Evolutionary conservation across 2,888 invertebrate species (phyloP).

Genomic region (Eilema sororculum): DNA sequence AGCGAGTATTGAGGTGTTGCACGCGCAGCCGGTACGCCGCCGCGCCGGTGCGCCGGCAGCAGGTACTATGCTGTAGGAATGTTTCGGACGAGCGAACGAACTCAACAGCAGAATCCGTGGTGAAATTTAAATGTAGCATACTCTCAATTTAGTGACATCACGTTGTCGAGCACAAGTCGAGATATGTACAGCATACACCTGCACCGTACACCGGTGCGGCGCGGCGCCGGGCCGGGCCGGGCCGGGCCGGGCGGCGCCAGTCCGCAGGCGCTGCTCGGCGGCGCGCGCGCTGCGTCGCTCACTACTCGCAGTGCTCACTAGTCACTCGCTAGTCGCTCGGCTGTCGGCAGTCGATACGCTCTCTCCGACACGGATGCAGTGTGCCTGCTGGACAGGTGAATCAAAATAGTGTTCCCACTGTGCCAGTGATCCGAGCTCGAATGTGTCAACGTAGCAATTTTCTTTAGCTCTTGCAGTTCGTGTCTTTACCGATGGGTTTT

Average conservation of each 20-base stretch:
- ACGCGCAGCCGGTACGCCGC: neutral
- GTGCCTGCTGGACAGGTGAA: neutral
- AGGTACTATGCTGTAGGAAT: no score
- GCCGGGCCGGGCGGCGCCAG: conserved; percentile 12
- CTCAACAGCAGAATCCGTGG: no score
- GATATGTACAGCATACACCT: no score
- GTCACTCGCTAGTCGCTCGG: no score
- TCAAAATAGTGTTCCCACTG: neutral
- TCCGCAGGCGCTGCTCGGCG: conserved; percentile 17
- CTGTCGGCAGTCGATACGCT: conserved; percentile 5
- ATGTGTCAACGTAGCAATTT: no score
- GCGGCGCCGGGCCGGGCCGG: neutral
- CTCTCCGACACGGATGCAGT: conserved; percentile 35
- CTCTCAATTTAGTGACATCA: no score
- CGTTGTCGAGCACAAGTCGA: no score
- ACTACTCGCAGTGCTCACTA: neutral
- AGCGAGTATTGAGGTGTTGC: no score
- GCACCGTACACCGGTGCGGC: neutral
- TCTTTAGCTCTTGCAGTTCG: neutral
- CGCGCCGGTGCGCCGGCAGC: neutral
- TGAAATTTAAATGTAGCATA: no score
- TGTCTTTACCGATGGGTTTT: neutral
- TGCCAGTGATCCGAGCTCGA: neutral
- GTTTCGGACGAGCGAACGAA: neutral
- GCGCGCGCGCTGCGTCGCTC: conserved; percentile 11